Base-by-base conservation (phyloP, 2,888 invertebrate genomes). In the Lithophane socia region DNA sequence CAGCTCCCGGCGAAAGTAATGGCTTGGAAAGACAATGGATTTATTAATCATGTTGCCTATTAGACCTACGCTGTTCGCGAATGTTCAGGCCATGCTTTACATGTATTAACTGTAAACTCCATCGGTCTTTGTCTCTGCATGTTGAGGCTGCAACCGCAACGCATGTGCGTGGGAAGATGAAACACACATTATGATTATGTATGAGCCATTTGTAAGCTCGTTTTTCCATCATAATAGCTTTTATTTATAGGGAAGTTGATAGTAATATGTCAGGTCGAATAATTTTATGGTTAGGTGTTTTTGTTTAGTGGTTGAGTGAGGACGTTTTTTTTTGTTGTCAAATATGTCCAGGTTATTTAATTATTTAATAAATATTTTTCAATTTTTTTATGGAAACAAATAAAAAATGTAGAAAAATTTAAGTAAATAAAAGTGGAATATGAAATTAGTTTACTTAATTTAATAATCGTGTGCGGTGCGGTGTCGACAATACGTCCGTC, bases 141-240 rank as follows among this genome's bases (percentile, higher is more conserved):
- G 79, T 42, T 71, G 76, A 52, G 60, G 29, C 54, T 58, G 69
- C 64, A 80, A 76, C 83, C 80, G 79, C 71, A 74, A 80, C 82
- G 88, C 87, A 88, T 82, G 89, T 86, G 90, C 91, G 91, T 92
- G 89, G 91, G 91, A 89, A 90, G 90, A 91, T 90, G 88, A 86
- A 88, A 87, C 85, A 87, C 80, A 88, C 82, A 80, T 85, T 84
- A 87, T 86, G 83, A 91, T 88, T 87, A 80, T 82, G 75, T 86
- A 92, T 92, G 89, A 90, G 87, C 87, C 79, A 91, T 90, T 89
- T 86, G 87, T 88, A 89, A 89, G 88, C 89, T 89, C 78, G 80
- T 88, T 85, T 85, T 86, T 82, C 77, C 80, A 78, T 83, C 80
- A 77, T 79, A 88, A 87, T 87, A 87, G 87, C 78, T 85, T 88